These are phyloP conservation scores for Uloborus plumipes DNA, from an alignment of 2,888 invertebrate species.

Conservation along the genomic window DNA sequence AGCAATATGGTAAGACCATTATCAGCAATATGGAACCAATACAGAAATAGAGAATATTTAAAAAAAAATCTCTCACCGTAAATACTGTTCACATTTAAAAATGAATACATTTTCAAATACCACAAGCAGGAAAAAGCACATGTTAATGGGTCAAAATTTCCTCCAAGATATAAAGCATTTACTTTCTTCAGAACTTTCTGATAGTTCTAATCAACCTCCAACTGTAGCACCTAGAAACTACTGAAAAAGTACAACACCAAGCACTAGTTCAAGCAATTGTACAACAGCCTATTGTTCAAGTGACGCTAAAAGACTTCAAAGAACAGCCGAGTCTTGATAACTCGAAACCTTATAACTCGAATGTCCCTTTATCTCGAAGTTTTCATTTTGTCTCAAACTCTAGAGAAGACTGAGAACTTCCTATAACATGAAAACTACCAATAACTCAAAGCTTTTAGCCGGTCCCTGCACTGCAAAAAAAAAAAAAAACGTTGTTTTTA, in stretches of 20 bases:
- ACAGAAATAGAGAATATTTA: background rate
- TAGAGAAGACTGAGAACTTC: too few species aligned
- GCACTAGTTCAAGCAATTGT: background rate
- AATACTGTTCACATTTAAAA: background rate
- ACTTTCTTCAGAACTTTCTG: background rate
- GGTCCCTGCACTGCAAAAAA: too few species aligned
- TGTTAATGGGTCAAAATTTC: background rate
- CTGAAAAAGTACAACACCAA: background rate
- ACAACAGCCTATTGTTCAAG: background rate
- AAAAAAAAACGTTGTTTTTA: too few species aligned
- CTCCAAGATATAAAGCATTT: background rate
- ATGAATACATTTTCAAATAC: background rate
- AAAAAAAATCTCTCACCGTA: background rate
- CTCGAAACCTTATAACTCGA: background rate
- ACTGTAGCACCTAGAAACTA: background rate
- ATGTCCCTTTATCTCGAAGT: too few species aligned
- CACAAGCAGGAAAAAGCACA: background rate
- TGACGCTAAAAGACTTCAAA: background rate
- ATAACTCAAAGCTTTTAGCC: too few species aligned
- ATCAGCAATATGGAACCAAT: constrained; percentile 1
- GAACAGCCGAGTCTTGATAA: too few species aligned
- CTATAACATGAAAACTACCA: too few species aligned
- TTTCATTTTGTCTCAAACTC: too few species aligned
- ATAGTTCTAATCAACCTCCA: background rate
- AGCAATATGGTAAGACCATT: constrained; percentile 2